Evolutionary conservation across 2,888 invertebrate genomes (phyloP).

Genomic region (Cephalotes varians): DNA sequence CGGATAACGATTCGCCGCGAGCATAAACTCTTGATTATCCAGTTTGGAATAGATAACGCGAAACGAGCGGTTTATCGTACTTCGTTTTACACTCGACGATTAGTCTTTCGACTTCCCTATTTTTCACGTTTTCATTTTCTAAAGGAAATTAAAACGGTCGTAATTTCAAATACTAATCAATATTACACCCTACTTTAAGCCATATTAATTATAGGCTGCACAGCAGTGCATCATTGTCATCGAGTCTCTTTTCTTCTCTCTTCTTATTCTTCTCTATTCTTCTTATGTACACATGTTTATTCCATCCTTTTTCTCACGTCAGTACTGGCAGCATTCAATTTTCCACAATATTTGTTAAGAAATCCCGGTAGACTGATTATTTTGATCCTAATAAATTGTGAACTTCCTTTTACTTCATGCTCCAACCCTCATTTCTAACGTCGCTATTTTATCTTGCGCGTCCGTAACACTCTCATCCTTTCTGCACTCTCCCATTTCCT

Average conservation of each 20-base stretch:
- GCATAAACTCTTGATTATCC: constrained; percentile 40
- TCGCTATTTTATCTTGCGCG: constrained; percentile 49
- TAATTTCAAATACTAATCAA: not conserved
- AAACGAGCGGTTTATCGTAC: constrained; percentile 22
- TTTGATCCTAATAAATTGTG: constrained; percentile 71
- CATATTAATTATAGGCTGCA: not conserved
- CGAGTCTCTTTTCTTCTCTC: not conserved
- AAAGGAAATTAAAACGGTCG: not conserved
- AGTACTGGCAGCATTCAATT: constrained; percentile 22
- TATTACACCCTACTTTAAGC: not conserved
- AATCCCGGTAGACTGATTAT: constrained; percentile 54
- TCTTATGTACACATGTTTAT: not conserved
- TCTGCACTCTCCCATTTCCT: constrained; percentile 25
- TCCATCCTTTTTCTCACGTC: not conserved
- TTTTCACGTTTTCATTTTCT: not conserved
- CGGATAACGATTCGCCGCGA: constrained; percentile 35
- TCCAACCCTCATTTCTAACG: constrained; percentile 37
- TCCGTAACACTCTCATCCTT: constrained; percentile 41
- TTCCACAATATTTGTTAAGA: constrained; percentile 41
- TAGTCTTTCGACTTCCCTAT: not conserved
- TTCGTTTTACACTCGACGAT: not conserved
- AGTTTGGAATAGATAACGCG: not conserved
- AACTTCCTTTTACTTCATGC: constrained; percentile 61
- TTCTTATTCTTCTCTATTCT: not conserved
- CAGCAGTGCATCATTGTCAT: not conserved